Conservation (phyloP, 2,113 vertebrate genomes). For the Leucoraja erinaceus region DNA sequence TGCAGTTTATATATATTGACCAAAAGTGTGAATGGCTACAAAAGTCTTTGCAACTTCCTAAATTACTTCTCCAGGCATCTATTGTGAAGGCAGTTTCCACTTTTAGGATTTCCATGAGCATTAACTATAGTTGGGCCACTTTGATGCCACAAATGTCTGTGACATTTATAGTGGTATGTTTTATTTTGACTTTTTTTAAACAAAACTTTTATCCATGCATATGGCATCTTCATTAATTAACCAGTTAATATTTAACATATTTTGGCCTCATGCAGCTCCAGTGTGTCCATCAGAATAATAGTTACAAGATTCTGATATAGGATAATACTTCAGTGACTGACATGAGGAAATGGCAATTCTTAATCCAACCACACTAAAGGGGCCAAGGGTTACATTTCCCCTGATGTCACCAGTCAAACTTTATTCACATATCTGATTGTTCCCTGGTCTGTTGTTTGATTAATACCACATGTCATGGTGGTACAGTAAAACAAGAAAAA, state of each 20-base stretch:
- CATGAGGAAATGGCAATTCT: not conserved
- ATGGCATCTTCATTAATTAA: not conserved
- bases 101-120: not conserved
- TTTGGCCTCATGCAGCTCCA: not conserved
- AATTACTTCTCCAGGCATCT: slow-evolving; percentile 16
- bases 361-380: not conserved
- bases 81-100: slow-evolving; percentile 9
- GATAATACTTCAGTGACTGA: not conserved
- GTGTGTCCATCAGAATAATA: not conserved
- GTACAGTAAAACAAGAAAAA: not conserved
- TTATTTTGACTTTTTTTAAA: not conserved
- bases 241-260: not conserved
- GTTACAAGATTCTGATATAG: not conserved
- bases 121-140: not conserved
- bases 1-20: not conserved
- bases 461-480: not conserved
- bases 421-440: not conserved
- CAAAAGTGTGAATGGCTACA: not conserved
- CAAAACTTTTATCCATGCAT: not conserved
- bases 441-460: not conserved
- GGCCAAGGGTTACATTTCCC: not conserved
- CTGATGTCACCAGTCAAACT: not conserved
- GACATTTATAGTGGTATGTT: not conserved
- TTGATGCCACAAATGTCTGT: not conserved
- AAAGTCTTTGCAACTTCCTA: slow-evolving; percentile 25